Percentiles rank a stretch among this genome's conserved stretches.
These are phyloP conservation scores for Aptenodytes patagonicus DNA, from an alignment of 2,113 vertebrate species.

Conservation along the genomic window DNA sequence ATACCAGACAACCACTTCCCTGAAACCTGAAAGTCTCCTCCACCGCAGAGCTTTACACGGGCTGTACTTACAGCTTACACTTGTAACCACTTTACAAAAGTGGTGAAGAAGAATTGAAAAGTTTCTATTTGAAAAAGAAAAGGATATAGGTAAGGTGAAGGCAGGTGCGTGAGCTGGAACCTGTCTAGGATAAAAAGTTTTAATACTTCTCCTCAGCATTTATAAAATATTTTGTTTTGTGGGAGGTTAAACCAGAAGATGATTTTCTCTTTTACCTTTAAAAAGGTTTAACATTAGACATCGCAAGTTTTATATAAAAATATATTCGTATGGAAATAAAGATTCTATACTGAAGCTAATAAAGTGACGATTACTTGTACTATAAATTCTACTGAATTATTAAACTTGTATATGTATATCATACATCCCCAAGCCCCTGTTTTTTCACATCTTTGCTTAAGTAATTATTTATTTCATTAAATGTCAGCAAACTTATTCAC, in stretches of 20 bases:
- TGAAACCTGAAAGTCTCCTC: too few species aligned
- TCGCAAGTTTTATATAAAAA: neutral
- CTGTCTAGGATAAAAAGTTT: neutral
- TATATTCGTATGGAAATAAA: neutral
- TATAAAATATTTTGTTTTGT: neutral
- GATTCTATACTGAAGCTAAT: neutral
- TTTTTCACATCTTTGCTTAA: neutral
- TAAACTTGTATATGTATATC: neutral
- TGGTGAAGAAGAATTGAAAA: neutral
- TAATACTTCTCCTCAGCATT: neutral
- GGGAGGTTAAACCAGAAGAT: neutral
- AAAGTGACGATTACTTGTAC: neutral
- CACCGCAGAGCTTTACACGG: neutral
- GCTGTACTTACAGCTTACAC: neutral
- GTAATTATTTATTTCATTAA: neutral
- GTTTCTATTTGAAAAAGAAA: neutral
- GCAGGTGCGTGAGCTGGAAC: neutral
- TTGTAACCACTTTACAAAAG: neutral
- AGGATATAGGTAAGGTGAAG: too few species aligned
- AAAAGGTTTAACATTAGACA: neutral
- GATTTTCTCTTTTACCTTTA: neutral
- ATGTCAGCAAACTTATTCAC: neutral
- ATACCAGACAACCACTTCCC: fast-evolving
- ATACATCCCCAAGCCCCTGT: neutral
- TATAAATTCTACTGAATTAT: neutral